Evolutionary conservation across 2,888 invertebrate species (phyloP), one percentile per base, ranked within the genome.

Genomic region (Linyphia triangularis): DNA sequence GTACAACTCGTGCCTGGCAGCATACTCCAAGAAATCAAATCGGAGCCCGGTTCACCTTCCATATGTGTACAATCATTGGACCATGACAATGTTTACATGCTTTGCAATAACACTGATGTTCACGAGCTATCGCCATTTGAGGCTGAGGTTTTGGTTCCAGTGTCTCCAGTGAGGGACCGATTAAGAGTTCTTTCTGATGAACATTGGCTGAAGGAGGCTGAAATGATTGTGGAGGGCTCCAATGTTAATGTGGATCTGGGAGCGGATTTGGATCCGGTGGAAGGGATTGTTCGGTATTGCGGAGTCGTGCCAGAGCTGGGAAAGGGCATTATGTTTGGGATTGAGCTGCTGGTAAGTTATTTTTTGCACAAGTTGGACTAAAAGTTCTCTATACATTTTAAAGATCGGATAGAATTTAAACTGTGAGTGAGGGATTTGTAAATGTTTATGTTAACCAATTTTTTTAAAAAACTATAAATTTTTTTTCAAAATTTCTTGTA

Each of bases 281-380:
- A 88, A 75, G 90, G 90, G 24, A 84, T 90, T 33, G 89, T 90
- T 40, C 63, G 85, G 13, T 90, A 83, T 43, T 89, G 86, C 67
- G 90, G 90, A 5, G 63, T 77, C 33, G 90, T 90, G 19, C 89
- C 90, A 10, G 90, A 90, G 37, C 59, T 90, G n/a, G 90, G 90
- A 61, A 85, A 89, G 63, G 90, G 90, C 6, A 86, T 86, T 22
- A 22, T 90, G 24, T 90, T 85, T 73, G 90, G 90, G 28, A 67
- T 90, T 19, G 90, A 90, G 57, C 40, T 90, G 26, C 33, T 89
- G 82, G 90, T 90, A 70, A 63, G 84, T 67, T 51, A 28, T 40
- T 40, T n/a, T n/a, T n/a, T n/a, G n/a, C n/a, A n/a, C n/a, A n/a
- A n/a, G n/a, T n/a, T n/a, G n/a, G n/a, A n/a, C n/a, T n/a, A n/a